Percentiles rank a stretch among this genome's conserved stretches.
phyloP scores from a whole-genome alignment of 1,140 invertebrate genomes.

The Araneus ventricosus region DNA sequence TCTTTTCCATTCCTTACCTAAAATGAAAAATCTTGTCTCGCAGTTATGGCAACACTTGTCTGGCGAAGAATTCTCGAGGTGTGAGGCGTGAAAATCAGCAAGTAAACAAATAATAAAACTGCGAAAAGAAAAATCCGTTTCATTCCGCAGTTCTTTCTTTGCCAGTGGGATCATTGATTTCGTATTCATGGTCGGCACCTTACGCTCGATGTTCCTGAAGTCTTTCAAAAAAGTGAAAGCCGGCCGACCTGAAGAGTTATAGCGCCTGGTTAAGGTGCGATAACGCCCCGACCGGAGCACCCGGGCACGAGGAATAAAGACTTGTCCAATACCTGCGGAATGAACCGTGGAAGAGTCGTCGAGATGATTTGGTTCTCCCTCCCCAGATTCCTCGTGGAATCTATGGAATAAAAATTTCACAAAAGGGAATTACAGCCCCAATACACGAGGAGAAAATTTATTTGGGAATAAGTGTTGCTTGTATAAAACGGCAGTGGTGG shows the following conservation, averaged over 20 bases:
- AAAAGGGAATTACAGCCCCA: not conserved
- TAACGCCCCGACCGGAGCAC: conserved; percentile 22
- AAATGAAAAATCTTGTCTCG: conserved; percentile 70
- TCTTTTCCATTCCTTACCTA: not conserved
- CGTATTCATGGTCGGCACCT: conserved; percentile 46
- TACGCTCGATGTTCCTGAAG: not conserved
- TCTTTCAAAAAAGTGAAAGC: not conserved
- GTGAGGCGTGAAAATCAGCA: not conserved
- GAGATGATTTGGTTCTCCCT: not conserved
- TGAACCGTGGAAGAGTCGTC: not conserved
- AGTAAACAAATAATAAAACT: conserved; percentile 31
- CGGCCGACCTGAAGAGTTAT: conserved; percentile 56
- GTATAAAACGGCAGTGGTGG: not conserved
- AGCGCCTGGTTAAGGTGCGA: conserved; percentile 59
- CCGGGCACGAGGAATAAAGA: not conserved
- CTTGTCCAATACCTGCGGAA: conserved; percentile 35
- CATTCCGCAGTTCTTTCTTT: not conserved
- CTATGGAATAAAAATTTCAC: not conserved
- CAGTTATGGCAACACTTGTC: conserved; percentile 67
- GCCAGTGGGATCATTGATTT: conserved; percentile 57
- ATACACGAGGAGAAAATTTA: not conserved
- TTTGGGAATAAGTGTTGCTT: not conserved
- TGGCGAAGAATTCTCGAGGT: conserved; percentile 35
- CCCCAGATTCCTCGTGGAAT: not conserved
- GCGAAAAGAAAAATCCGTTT: conserved; percentile 5